Base-by-base conservation (phyloP, 2,797 vertebrate species). In the Danio choprae region DNA sequence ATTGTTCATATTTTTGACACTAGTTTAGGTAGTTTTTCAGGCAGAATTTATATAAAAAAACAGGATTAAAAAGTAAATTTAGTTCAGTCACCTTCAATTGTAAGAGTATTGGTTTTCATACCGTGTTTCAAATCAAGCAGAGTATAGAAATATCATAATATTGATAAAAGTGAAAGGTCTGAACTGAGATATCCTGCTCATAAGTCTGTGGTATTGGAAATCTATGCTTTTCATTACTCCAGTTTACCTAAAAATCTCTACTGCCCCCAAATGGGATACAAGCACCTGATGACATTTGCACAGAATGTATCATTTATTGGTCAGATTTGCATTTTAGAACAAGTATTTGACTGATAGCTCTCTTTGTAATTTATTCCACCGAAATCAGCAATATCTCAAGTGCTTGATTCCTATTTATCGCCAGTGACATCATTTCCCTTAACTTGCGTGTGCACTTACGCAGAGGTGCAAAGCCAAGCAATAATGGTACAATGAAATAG, bases 401-500 rank as follows among this genome's bases (percentile, higher is more conserved):
- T 84, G 58, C 78, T 40, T 48, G 12, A 40, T 6, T 10, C 36
- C 9, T 63, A 72, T 76, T 40, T 63, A 56, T 77, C 63, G 15
- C 75, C 79, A 76, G 81, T 79, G 62, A 56, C 15, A 29, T 67
- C 50, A 82, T 13, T 72, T 79, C 67, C 79, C 41, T 0, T 68
- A 15, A 22, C 5, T 81, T 76, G 79, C 62, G 73, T 79, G 76
- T 10, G 48, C 78, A 82, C 82, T 70, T 80, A 88, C 79, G 65
- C 0, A 77, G 86, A 81, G 84, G 76, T 86, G 89, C 87, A 84
- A 89, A 85, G 12, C 84, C 76, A 85, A 90, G 88, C 89, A 89
- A 91, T 87, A 87, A 86, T 85, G 83, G 83, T 73, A 81, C 88
- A 85, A 82, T 88, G 88, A 91, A 90, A 85, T 76, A 74, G 70